Base-by-base conservation (phyloP, 2,797 vertebrate species). In the Helarctos malayanus region DNA sequence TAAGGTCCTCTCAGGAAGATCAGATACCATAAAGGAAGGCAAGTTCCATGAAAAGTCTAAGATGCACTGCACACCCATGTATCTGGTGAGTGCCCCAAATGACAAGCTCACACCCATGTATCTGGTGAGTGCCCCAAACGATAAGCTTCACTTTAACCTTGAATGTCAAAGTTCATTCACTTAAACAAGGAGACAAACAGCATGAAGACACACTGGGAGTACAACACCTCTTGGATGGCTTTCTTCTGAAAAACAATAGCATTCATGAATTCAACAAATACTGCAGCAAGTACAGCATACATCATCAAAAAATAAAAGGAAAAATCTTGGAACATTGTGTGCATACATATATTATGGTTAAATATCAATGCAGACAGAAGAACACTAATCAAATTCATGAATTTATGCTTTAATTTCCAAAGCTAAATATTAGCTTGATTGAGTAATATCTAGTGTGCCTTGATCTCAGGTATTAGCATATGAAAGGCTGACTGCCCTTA, bases 361-460 rank as follows among this genome's bases (percentile, higher is more conserved):
- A 83, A 78, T 38, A 96, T 52, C 41, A 73, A 81, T 75, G 57
- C 59, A 88, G 85, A 82, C 75, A 91, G 41, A 91, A 41, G 52
- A 81, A 81, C 32, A 84, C 49, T 93, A 93, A 92, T 75, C 38
- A 92, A 71, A 94, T 69, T 89, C 49, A 93, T 91, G 27, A 83
- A 85, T 96, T 80, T 84, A 54, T 75, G 38, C 80, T 84, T 96
- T 90, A 49, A 88, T 94, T 94, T 96, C 41, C 84, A 94, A 90
- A 96, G 81, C 41, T 81, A 95, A 97, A 91, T 92, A 90, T 96
- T 94, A 91, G 69, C 56, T 95, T 96, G 56, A 94, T 61, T 93
- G 54, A 91, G 32, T 91, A 76, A 69, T 57, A 86, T 54, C 29
- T 83, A 69, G 8, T 59, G 27, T 79, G 41, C n/a, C 83, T 93